Evolutionary conservation across 2,888 invertebrate genomes (phyloP), one percentile per base, ranked within the genome.

Genomic region (Muscina levida): DNA sequence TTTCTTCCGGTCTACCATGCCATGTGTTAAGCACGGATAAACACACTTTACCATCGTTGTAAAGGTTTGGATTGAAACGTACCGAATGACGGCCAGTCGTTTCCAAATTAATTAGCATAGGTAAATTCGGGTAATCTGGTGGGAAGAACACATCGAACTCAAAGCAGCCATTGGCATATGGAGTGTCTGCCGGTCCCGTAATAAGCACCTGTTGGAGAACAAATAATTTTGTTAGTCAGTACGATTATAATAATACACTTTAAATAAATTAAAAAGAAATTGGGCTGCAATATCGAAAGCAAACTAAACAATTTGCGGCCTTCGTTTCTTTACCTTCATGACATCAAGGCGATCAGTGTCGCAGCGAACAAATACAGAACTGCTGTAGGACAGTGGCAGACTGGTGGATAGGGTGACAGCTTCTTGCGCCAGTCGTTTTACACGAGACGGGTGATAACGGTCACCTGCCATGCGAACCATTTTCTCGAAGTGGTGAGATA

Each of bases 1-100:
- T 97, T 91, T 98, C 98, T 91, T 98, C 98, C 24, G 98, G 98
- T 71, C 97, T 92, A 6, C 98, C 98, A 90, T 98, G 97, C 98
- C 98, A 98, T 1, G 98, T 98, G 91, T 98, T 98, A 83, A 98
- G 92, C 83, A 98, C 97, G 84, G 97, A 97, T 88, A 98, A 94
- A 90, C 98, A 98, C 79, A 96, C 96, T 92, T 98, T 98, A 83
- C 98, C 98, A 91, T 98, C 97, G 92, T 97, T 96, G 91, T 97
- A 97, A 72, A 97, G 92, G 93, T 97, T 97, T 82, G 97, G 97
- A 93, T 97, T 97, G 91, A 97, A 97, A 83, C 97, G 93, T 87
- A 97, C 96, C 31, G 95, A 95, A 89, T 96, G 97, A 84, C 95
- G 95, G 85, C 95, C 97, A 57, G 96, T 97, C 24, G 97, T 97